Evolutionary conservation across 2,113 vertebrate genomes (phyloP).

Genomic region (Cyanistes caeruleus): DNA sequence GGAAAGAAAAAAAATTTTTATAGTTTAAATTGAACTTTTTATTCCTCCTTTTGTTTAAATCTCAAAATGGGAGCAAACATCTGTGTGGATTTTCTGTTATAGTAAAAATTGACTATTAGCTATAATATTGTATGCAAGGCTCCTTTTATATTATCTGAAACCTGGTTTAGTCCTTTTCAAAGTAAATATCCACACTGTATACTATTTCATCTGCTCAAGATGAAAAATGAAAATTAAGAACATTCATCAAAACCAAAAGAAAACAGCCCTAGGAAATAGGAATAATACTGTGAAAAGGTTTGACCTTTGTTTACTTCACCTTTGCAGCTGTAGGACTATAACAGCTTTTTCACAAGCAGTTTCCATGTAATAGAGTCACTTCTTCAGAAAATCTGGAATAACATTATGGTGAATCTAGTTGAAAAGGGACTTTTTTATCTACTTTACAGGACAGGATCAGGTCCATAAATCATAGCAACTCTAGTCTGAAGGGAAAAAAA

Average conservation of each 20-base stretch:
- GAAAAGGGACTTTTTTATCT: conserved; percentile 30
- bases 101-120: neutral
- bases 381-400: conserved; percentile 1
- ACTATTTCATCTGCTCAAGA: neutral
- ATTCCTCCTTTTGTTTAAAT: accelerated
- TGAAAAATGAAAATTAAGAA: neutral
- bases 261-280: neutral
- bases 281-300: neutral
- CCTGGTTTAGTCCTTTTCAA: neutral
- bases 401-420: neutral
- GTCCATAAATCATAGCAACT: conserved; percentile 44
- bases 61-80: neutral
- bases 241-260: neutral
- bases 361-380: conserved; percentile 29
- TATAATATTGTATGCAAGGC: neutral
- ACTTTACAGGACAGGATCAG: conserved; percentile 3
- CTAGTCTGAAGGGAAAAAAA: neutral
- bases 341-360: neutral
- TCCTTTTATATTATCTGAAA: neutral
- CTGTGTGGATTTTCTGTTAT: neutral
- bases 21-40: neutral
- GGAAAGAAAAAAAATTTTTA: neutral
- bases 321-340: neutral
- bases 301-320: neutral
- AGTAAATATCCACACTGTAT: neutral